phyloP scores from a whole-genome alignment of 2,888 invertebrate genomes.

The Amphipyra tragopoginis region DNA sequence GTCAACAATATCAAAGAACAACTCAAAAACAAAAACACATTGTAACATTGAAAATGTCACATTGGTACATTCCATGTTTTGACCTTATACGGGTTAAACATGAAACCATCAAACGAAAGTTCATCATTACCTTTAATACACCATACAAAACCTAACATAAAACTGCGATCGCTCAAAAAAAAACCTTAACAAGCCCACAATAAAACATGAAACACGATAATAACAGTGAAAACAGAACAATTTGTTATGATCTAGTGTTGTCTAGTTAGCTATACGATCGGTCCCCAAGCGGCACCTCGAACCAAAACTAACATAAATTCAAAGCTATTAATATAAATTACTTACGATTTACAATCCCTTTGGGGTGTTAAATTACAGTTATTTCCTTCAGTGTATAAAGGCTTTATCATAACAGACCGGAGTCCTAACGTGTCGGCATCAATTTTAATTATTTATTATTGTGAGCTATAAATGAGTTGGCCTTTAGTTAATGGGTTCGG shows the following conservation, averaged over 20 bases:
- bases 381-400: constrained; percentile 76
- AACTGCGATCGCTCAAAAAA: constrained; percentile 27
- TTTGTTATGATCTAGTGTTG: constrained; percentile 74
- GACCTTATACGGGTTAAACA: too few relatives aligned
- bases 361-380: constrained; percentile 81
- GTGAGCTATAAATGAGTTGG: constrained; percentile 65
- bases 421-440: constrained; percentile 71
- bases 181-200: constrained; percentile 17
- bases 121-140: too few relatives aligned
- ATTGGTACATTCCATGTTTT: too few relatives aligned
- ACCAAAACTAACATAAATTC: constrained; percentile 84
- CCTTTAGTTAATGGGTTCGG: constrained; percentile 53
- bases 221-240: constrained; percentile 61
- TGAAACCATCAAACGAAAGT: too few relatives aligned
- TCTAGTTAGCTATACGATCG: constrained; percentile 77
- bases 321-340: constrained; percentile 87
- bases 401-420: constrained; percentile 72
- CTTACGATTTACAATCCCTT: constrained; percentile 84
- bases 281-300: constrained; percentile 80
- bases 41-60: too few relatives aligned
- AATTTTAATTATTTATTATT: constrained; percentile 79
- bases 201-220: constrained; percentile 44
- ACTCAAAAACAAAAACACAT: too few relatives aligned
- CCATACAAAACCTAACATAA: constrained; percentile 9
- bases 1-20: too few relatives aligned